Base-by-base conservation (phyloP, 2,113 vertebrate species). In the Anarhynchus alexandrinus region DNA sequence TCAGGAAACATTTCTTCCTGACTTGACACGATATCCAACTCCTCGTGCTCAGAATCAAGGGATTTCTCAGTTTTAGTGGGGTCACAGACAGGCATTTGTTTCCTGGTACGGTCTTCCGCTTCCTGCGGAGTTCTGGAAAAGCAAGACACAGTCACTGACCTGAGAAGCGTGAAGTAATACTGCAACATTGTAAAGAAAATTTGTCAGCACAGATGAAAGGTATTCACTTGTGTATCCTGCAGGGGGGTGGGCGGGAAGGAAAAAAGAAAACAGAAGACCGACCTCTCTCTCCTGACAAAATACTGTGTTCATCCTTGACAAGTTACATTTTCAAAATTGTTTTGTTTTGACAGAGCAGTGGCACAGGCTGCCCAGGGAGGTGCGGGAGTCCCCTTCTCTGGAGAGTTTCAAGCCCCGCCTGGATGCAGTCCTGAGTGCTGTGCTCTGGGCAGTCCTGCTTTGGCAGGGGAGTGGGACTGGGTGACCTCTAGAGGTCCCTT, bases 1-100 rank as follows among this genome's bases (percentile, higher is more conserved):
- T 98, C 98, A 3, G 99, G 98, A 94, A 99, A 99, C 97, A 99
- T 93, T 85, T 99, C 99, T 74, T 99, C 98, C 95, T 99, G 99
- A 36, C 98, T 99, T 62, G 99, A 99, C 74, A 98, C 91, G 72
- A 99, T 69, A 87, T 98, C 98, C 15, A 86, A 85, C 52, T 98
- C 98, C 71, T 98, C 94, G 3, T 77, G 90, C 86, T 71, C 94
- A 67, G 96, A 94, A 51, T 52, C 82, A 20, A 59, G 27, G 11
- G 76, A 47, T 30, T 96, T 90, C 80, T 96, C 93, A 52, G 82
- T 10, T 98, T 98, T 91, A 97, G 94, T 83, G 62, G 96, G 88
- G 52, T 92, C 97, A 86, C 97, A 98, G 90, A 97, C 82, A 79
- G 89, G 91, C 2, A 67, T 82, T 74, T 95, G 91, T 82, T 97